These are phyloP conservation scores for Rhizomys pruinosus DNA, from an alignment of 2,113 vertebrate species.

Conservation along the genomic window DNA sequence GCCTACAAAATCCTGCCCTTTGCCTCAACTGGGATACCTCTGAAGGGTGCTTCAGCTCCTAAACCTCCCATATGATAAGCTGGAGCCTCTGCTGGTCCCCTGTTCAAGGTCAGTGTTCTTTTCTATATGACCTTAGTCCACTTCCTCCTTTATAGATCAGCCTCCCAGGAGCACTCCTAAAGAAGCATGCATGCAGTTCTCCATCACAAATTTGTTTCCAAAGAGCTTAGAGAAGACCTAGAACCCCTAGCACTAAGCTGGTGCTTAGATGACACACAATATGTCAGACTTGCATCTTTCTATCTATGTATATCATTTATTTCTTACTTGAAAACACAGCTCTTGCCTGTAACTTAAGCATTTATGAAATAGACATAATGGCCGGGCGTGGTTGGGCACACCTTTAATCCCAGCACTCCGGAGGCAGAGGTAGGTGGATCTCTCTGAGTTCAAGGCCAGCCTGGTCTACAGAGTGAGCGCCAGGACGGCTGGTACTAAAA, in stretches of 20 bases:
- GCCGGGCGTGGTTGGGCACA: no score
- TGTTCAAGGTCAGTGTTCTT: not conserved
- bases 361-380: not conserved
- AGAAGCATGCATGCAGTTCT: not conserved
- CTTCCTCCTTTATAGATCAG: not conserved
- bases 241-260: not conserved
- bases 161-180: not conserved
- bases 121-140: not conserved
- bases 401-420: no score
- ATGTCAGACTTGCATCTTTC: not conserved
- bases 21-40: not conserved
- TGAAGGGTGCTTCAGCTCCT: not conserved
- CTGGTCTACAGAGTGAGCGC: no score
- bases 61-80: not conserved
- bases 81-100: not conserved
- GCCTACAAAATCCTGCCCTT: not conserved
- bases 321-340: not conserved
- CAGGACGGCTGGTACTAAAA: no score
- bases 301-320: not conserved
- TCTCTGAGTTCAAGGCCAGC: no score
- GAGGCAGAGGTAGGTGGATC: no score
- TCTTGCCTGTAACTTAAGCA: not conserved
- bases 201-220: not conserved
- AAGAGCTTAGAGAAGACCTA: not conserved
- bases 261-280: not conserved